Evolutionary conservation across 2,113 vertebrate species (phyloP).

Genomic region (Bos indicus): DNA sequence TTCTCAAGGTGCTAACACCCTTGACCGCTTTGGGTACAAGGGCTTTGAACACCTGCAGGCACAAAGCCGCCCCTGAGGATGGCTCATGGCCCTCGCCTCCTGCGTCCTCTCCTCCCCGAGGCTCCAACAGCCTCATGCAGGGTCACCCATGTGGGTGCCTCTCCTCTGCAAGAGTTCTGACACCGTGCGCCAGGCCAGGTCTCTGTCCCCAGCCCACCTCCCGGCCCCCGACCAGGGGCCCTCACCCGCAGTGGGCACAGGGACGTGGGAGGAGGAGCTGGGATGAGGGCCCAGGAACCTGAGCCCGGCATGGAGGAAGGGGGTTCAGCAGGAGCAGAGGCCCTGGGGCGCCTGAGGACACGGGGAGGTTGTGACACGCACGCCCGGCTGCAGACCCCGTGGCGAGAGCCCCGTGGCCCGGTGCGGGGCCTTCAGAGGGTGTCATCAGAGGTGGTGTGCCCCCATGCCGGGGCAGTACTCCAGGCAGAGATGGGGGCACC

Average conservation of each 20-base stretch:
- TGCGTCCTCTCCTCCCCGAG: not conserved
- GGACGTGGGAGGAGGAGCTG: not conserved
- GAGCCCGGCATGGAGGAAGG: not conserved
- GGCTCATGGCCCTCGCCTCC: too few relatives aligned
- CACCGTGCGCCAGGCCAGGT: not conserved
- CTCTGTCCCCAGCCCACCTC: not conserved
- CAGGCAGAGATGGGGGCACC: not conserved
- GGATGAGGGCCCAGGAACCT: not conserved
- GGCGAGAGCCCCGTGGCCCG: fast-evolving
- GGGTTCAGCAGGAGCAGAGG: not conserved
- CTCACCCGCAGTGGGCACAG: not conserved
- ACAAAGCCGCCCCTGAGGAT: too few relatives aligned
- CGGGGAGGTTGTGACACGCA: fast-evolving
- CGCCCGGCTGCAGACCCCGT: not conserved
- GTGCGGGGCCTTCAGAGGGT: not conserved
- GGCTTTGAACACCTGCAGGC: too few relatives aligned
- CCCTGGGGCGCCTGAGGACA: not conserved
- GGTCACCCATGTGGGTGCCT: not conserved
- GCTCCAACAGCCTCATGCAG: not conserved
- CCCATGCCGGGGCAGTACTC: not conserved
- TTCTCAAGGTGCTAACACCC: not conserved
- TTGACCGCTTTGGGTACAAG: not conserved
- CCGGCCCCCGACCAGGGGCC: too few relatives aligned
- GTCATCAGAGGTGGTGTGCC: not conserved
- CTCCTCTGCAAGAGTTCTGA: not conserved